phyloP scores from a whole-genome alignment of 2,113 vertebrate genomes.

The Carollia perspicillata region DNA sequence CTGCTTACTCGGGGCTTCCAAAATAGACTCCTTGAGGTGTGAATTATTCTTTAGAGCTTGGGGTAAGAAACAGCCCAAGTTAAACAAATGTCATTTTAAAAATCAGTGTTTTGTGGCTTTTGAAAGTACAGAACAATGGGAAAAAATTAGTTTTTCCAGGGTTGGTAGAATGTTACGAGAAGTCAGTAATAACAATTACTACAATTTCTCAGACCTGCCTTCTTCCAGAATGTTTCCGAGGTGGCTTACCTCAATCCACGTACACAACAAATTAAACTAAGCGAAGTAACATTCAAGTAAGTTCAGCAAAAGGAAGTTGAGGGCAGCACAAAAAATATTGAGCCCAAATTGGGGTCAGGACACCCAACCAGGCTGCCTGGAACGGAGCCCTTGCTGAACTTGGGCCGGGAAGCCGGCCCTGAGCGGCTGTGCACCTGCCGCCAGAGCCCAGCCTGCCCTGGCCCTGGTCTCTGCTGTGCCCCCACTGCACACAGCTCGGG shows the following conservation, averaged over 20 bases:
- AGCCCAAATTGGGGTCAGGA: background rate
- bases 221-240: background rate
- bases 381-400: fast-evolving
- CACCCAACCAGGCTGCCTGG: fast-evolving
- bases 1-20: background rate
- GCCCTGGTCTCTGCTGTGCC: background rate
- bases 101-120: background rate
- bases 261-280: background rate
- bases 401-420: fast-evolving
- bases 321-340: background rate
- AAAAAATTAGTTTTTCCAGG: background rate
- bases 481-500: fast-evolving
- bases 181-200: background rate
- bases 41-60: background rate
- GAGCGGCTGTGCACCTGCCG: fast-evolving
- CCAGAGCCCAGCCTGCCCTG: fast-evolving
- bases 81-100: background rate
- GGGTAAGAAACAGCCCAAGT: background rate
- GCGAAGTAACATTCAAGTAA: too few species aligned
- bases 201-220: background rate
- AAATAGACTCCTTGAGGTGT: background rate
- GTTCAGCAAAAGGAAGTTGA: background rate
- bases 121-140: background rate
- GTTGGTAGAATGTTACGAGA: background rate
- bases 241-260: background rate